Conservation (phyloP, 2,797 vertebrate species). For the Leptatherina wallacei region DNA sequence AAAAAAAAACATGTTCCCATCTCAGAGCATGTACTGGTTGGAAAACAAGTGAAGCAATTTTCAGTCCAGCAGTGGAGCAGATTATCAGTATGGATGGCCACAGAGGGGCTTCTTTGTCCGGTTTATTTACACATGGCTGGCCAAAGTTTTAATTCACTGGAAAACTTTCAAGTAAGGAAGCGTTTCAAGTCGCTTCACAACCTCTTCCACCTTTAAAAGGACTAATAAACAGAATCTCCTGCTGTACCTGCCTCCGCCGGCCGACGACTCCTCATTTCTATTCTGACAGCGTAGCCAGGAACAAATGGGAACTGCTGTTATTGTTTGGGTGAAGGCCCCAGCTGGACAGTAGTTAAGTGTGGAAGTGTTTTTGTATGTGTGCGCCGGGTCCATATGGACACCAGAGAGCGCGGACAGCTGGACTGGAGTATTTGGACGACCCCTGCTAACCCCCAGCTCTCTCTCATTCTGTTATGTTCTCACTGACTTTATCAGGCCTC, state of each 20-base stretch:
- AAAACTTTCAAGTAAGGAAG: constrained; percentile 14
- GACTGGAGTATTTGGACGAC: constrained; percentile 63
- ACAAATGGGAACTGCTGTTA: constrained; percentile 68
- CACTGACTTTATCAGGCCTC: constrained; percentile 42
- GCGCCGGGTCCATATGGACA: constrained; percentile 64
- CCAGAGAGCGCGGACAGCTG: constrained; percentile 66
- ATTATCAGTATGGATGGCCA: background rate
- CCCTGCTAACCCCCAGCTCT: constrained; percentile 38
- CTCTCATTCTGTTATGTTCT: constrained; percentile 32
- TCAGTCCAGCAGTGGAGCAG: background rate
- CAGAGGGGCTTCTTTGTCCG: constrained; percentile 7
- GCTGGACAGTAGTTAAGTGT: constrained; percentile 70
- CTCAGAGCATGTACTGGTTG: background rate
- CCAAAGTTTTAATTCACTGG: constrained; percentile 5
- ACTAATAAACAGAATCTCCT: constrained; percentile 38
- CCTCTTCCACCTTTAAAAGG: constrained; percentile 10
- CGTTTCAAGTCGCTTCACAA: constrained; percentile 15
- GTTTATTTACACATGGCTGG: constrained; percentile 22
- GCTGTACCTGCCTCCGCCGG: constrained; percentile 9
- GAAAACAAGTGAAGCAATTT: constrained; percentile 28
- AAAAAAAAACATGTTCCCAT: background rate
- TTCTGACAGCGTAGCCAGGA: constrained; percentile 43
- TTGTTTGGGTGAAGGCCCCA: constrained; percentile 63
- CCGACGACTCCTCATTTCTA: constrained; percentile 47
- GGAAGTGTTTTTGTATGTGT: constrained; percentile 31